Conservation (phyloP, 2,113 vertebrate species). For the Marmota flaviventris region DNA sequence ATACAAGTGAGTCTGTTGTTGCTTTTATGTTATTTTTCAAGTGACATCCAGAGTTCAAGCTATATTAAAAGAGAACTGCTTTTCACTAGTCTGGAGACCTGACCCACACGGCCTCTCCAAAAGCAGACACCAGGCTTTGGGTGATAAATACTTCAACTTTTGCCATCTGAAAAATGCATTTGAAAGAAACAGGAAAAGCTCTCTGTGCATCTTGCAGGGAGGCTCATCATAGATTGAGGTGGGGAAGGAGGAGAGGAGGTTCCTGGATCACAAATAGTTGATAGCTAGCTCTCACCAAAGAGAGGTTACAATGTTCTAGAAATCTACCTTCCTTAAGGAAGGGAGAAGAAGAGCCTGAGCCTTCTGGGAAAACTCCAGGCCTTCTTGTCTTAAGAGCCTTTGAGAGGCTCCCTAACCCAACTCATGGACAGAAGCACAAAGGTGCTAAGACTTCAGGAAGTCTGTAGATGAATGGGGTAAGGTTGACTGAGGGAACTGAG, state of each 20-base stretch:
- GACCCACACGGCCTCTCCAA: not conserved
- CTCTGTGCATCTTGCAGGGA: not conserved
- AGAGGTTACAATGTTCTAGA: not conserved
- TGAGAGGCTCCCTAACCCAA: not conserved
- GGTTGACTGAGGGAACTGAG: not conserved
- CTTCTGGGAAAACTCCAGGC: not conserved
- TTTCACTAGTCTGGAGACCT: not conserved
- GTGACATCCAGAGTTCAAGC: not conserved
- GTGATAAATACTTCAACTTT: constrained; percentile 31
- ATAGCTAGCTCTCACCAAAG: not conserved
- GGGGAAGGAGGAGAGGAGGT: not conserved
- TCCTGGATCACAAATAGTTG: not conserved
- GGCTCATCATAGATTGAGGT: not conserved
- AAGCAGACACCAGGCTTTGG: not conserved
- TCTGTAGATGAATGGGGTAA: not conserved
- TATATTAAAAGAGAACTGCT: not conserved
- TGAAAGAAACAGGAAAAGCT: not conserved
- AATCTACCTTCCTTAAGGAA: not conserved
- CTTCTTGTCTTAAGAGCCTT: not conserved
- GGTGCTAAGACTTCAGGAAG: not conserved
- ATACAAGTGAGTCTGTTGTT: constrained; percentile 26
- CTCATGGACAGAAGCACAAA: not conserved
- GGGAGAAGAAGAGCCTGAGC: not conserved
- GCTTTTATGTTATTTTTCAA: not conserved
- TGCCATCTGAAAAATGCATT: not conserved